Evolutionary conservation across 2,113 vertebrate species (phyloP).

Genomic region (Ophthalmolycus amberensis): DNA sequence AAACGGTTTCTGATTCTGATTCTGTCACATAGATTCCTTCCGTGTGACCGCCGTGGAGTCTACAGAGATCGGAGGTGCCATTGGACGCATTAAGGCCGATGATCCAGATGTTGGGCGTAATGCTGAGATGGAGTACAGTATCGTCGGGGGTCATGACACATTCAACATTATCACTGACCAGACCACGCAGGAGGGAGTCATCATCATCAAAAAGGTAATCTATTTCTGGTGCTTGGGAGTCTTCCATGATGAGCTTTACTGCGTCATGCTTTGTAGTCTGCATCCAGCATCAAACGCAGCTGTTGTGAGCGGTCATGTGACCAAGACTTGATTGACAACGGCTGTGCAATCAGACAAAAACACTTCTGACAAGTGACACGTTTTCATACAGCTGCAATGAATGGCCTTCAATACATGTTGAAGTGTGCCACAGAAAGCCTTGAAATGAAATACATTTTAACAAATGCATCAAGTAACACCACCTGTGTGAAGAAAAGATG

Average conservation of each 20-base stretch:
- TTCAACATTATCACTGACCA: slow-evolving; percentile 94
- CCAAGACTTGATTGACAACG: slow-evolving; percentile 14
- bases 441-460: neutral
- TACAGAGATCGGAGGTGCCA: slow-evolving; percentile 86
- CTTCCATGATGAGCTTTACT: neutral
- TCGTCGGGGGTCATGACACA: slow-evolving; percentile 88
- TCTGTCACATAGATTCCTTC: slow-evolving; percentile 85
- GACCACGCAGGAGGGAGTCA: slow-evolving; percentile 93
- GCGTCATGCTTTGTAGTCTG: neutral
- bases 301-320: neutral
- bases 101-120: slow-evolving; percentile 93
- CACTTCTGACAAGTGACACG: slow-evolving; percentile 22
- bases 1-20: no score
- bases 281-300: neutral
- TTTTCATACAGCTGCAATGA: slow-evolving; percentile 26
- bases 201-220: slow-evolving; percentile 93
- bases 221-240: neutral
- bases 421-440: neutral
- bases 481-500: neutral
- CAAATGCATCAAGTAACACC: neutral
- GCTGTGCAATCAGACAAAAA: slow-evolving; percentile 30
- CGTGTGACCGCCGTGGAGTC: slow-evolving; percentile 91
- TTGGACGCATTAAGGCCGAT: slow-evolving; percentile 94
- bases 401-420: neutral
- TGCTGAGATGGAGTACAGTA: slow-evolving; percentile 91